These are phyloP conservation scores for Malurus leucopterus DNA, from an alignment of 2,797 vertebrate genomes.

Conservation along the genomic window DNA sequence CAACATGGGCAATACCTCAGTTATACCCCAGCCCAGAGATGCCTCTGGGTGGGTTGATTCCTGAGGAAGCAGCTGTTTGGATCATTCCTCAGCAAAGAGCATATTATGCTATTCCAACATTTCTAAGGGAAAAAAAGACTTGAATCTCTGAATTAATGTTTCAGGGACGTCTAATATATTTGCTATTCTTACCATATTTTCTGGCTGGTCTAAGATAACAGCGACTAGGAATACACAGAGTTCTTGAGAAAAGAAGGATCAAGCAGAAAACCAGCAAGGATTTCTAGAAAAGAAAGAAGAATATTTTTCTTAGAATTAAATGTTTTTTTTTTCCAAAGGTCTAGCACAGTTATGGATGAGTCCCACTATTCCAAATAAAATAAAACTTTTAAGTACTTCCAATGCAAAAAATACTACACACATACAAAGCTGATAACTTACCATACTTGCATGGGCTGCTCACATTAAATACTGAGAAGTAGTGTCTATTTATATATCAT, in stretches of 20 bases:
- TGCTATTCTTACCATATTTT: slow-evolving; percentile 44
- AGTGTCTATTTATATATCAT: slow-evolving; percentile 11
- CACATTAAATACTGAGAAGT: neutral
- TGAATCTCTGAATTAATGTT: neutral
- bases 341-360: neutral
- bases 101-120: neutral
- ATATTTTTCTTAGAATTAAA: neutral
- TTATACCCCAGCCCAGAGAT: neutral
- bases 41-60: neutral
- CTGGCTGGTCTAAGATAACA: slow-evolving; percentile 55
- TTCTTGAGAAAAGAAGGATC: slow-evolving; percentile 26
- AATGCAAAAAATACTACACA: neutral
- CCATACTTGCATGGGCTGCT: slow-evolving; percentile 36
- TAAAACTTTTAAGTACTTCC: neutral
- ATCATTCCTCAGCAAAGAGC: neutral
- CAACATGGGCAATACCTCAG: neutral
- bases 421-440: slow-evolving; percentile 3
- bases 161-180: neutral
- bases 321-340: neutral
- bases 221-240: slow-evolving; percentile 11
- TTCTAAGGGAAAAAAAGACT: neutral
- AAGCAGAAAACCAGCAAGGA: neutral
- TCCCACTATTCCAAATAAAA: neutral
- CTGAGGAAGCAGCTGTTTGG: neutral
- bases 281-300: slow-evolving; percentile 32